Evolutionary conservation across 2,888 invertebrate species (phyloP), one percentile per base, ranked within the genome.

Genomic region (Hemicrepidius hirtus): DNA sequence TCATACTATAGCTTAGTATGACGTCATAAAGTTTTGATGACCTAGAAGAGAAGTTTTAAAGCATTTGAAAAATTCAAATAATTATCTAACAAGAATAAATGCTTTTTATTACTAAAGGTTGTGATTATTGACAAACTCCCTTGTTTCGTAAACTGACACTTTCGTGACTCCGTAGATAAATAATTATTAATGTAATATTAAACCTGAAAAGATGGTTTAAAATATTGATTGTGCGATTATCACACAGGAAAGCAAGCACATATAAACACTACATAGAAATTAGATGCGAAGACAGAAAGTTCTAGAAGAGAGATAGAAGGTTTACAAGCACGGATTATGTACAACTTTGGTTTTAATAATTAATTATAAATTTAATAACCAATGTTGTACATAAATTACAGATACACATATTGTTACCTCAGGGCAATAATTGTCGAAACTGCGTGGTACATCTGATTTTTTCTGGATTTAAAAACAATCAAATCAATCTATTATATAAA

Each of bases 391-490:
- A 24, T 44, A 21, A 18, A 59, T 40, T 24, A 20, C 24, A 66
- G 59, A 41, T 67, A 77, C 72, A 76, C 75, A 77, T 77, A 76
- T 79, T 81, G 83, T 93, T 94, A 95, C 95, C 94, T 94, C 94
- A 96, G 93, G 85, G 95, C 94, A 90, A 96, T 95, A 87, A 96
- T 95, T 88, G 96, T 95, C 82, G 95, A 96, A 87, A 96, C 96
- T 87, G 96, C 96, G 91, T 95, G 95, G 92, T 95, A 96, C 95
- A 96, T 95, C 93, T 95, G 95, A 91, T 95, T 95, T 91, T 87
- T 87, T 86, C 86, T 86, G 84, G 82, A 88, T 68, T 70, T 64
- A 71, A 71, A 67, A 69, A 65, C 46, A 68, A 69, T 63, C 53
- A 62, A 67, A 71, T 60, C 63, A 73, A 73, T 73, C 68, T 66